Base-by-base conservation (phyloP, 1,140 invertebrate species). In the Temnothorax curvispinosus region DNA sequence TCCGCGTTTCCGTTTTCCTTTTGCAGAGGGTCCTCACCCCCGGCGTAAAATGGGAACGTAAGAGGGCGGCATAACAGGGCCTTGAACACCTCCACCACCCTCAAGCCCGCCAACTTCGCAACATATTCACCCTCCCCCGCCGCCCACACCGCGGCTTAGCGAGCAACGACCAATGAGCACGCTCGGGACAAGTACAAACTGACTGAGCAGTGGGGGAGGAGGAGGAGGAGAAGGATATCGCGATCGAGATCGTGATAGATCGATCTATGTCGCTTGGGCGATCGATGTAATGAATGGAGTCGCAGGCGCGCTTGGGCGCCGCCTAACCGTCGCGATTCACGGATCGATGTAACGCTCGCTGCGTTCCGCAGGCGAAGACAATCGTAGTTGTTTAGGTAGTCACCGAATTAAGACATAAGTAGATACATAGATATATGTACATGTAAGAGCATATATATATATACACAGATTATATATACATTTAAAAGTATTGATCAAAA, bases 11-110 rank as follows among this genome's bases (percentile, higher is more conserved):
- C 21, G 13, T 69, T 15, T 69, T 13, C 60, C 7, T n/a, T 27
- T 18, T 84, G 7, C 80, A 84, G 80, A 84, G 8, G 80, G 54
- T 74, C 80, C 27, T 52, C 67, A 18, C 18, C 44, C 65, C 35
- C 69, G 65, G 21, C 41, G 65, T 69, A 84, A 84, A 84, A 84
- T 84, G 80, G 80, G 80, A 74, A 84, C 80, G 54, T 84, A 84
- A 74, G 52, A 38, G 41, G 32, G 78, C 69, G 27, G 18, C 65
- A 13, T 11, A 60, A 7, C 54, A 50, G 80, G 54, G 69, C 41
- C 67, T 74, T 47, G 67, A 47, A 84, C 47, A 50, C 54, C 38
- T 27, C 27, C 35, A 38, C 44, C 69, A 38, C 44, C 69, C 69
- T 74, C 54, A 62, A 82, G 67, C 67, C 52, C 67, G 41, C 27